Evolutionary conservation across 2,797 vertebrate genomes (phyloP), one percentile per base, ranked within the genome.

Genomic region (Mastacembelus armatus): DNA sequence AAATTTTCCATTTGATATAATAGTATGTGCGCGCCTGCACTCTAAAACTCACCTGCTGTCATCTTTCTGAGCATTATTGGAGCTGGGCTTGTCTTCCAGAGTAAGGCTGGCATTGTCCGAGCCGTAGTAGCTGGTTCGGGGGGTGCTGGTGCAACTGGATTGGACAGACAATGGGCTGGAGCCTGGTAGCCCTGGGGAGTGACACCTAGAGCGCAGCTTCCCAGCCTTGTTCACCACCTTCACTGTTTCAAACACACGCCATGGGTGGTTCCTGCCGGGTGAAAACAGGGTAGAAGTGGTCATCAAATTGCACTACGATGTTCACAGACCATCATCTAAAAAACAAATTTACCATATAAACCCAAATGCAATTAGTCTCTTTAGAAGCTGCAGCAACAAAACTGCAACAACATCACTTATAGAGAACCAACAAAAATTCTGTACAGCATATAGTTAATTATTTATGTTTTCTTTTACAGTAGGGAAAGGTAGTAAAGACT

Each of bases 171-270:
- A 49, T 0, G 90, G 92, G 61, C 86, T 93, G 77, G 94, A 95
- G 44, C 94, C 92, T 0, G 90, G 92, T 2, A 89, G 80, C 12
- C 74, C 90, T 0, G 94, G 95, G 0, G 95, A 95, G 21, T 86
- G 91, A 0, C 91, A 94, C 32, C 74, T 88, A 5, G 96, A 95
- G 11, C 84, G 92, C 80, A 94, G 74, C 69, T 89, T 92, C 48
- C 83, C 88, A 0, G 50, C 90, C 67, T 95, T 94, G 81, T 95
- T 95, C 49, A 86, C 94, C 0, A 93, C 91, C 66, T 94, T 95
- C 62, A 95, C 94, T 0, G 94, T 95, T 85, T 96, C 94, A 49
- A 96, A 96, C 63, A 95, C 94, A 0, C 95, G 94, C 86, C 87
- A 87, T 1, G 79, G 92, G 66, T 95, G 93, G 70, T 85, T 92